These are phyloP conservation scores for Aphis gossypii DNA, from an alignment of 1,140 invertebrate genomes.

Conservation along the genomic window DNA sequence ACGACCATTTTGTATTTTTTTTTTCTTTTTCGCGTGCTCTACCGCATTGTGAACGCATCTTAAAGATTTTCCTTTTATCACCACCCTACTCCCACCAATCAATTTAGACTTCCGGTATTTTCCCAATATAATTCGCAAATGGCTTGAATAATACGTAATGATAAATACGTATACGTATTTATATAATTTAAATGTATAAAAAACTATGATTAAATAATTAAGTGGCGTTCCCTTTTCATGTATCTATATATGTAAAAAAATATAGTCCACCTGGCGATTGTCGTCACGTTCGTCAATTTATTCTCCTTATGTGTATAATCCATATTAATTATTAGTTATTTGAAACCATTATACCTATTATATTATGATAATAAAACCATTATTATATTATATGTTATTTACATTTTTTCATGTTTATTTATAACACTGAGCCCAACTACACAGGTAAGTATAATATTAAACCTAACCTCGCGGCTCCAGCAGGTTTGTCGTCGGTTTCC, in stretches of 20 bases:
- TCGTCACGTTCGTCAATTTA: background rate
- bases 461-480: background rate
- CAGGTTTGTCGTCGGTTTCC: background rate
- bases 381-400: slow-evolving; percentile 3
- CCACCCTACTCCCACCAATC: background rate
- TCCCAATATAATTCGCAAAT: background rate
- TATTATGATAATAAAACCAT: slow-evolving; percentile 1
- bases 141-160: background rate
- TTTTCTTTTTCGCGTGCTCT: background rate
- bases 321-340: slow-evolving; percentile 7
- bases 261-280: background rate
- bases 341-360: background rate
- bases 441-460: background rate
- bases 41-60: background rate
- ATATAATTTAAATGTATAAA: background rate
- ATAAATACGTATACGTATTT: background rate
- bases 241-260: background rate
- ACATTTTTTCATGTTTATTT: background rate
- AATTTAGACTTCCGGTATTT: background rate
- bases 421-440: background rate
- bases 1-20: background rate
- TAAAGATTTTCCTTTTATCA: background rate
- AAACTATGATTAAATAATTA: background rate
- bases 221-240: background rate
- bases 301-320: background rate